A percentile compares a stretch with the other conserved stretches of the same genome.
Conservation (phyloP, 2,113 vertebrate species). For the Clupea harengus region DNA sequence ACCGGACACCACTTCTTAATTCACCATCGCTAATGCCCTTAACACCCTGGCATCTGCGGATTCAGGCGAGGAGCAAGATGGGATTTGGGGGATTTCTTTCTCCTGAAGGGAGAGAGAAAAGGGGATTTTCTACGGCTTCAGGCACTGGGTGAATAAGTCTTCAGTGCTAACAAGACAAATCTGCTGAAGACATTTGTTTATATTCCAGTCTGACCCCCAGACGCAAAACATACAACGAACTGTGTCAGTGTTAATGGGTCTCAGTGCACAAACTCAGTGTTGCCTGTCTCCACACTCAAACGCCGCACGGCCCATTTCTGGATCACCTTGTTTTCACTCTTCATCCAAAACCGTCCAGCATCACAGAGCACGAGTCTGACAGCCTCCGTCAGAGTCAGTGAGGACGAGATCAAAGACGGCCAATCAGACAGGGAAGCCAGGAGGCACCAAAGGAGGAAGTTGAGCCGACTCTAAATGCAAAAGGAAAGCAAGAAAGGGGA, state of each 20-base stretch:
- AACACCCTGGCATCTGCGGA: constrained; percentile 4
- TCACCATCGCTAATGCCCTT: neutral
- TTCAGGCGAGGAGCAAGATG: neutral
- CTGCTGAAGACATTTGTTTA: neutral
- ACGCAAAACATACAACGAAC: neutral
- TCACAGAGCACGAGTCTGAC: neutral
- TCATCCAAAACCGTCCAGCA: neutral
- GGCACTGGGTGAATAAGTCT: neutral
- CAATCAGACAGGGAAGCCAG: neutral
- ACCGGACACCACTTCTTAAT: neutral
- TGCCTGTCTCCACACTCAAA: neutral
- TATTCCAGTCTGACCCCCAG: neutral
- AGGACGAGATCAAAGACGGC: neutral
- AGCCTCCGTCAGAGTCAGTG: neutral
- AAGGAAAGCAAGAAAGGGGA: neutral
- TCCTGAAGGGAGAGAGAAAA: neutral
- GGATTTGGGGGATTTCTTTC: neutral
- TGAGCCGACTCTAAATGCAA: neutral
- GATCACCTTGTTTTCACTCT: neutral
- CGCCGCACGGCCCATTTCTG: neutral
- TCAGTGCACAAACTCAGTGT: neutral
- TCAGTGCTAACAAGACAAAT: constrained; percentile 13
- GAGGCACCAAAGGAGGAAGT: neutral
- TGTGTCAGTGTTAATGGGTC: neutral
- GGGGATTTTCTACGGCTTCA: neutral